Base-by-base conservation (phyloP, 2,113 vertebrate species). In the Lampris megalopsis region DNA sequence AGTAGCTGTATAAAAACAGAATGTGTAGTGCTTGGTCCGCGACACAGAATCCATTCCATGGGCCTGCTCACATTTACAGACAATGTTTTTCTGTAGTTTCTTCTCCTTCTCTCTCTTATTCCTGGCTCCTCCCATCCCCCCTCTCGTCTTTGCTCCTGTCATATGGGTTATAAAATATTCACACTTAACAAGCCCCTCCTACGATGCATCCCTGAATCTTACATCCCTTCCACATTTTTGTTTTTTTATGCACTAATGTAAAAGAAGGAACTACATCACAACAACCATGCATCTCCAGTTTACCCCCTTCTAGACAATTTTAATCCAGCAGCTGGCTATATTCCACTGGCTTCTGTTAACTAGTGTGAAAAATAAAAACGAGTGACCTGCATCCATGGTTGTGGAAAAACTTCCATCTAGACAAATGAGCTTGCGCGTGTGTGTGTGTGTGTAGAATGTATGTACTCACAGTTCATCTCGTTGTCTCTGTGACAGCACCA, bases 401-500 rank as follows among this genome's bases (percentile, higher is more conserved):
- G 9, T 52, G 5, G 64, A 24, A 3, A 36, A 67, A 77, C 52
- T 63, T 69, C 0, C 1, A 77, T 1, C 38, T 56, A 9, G 24
- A 0, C 24, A 24, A 24, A 24, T 24, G 24, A 24, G 24, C 24
- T 24, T 24, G 24, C 24, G 24, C 0, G 24, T 24, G 24, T 24
- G 24, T 24, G 24, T 24, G 24, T 24, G 24, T 24, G 24, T 24
- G 24, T 24, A 24, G 24, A 24, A 24, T 24, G 5, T 38, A 57
- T 49, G 13, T 67, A 96, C 98, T 99, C 94, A 99, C 97, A 99
- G 95, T 93, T 99, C 97, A 86, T 99, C 98, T 96, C 97, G 95
- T 96, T 99, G 98, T 94, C 97, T 98, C 92, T 99, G 98, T 91
- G 98, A 99, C 95, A 99, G 97, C 96, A 99, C 98, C 98, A 99